These are phyloP conservation scores for Sarcophilus harrisii DNA, from an alignment of 2,797 vertebrate genomes.

Conservation along the genomic window DNA sequence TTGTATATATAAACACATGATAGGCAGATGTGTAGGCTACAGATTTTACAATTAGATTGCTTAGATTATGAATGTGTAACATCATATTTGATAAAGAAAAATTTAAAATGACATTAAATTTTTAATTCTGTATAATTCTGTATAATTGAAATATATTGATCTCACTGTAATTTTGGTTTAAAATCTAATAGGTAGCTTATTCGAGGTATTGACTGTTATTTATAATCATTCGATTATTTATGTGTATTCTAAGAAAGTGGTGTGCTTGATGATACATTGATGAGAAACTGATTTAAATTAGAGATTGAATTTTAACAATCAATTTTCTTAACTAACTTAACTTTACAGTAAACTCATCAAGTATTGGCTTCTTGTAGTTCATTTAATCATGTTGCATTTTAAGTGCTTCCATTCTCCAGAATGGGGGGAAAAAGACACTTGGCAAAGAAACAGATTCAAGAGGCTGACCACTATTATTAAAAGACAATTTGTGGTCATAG, in stretches of 20 bases:
- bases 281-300: constrained; percentile 41
- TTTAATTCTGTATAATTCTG: too few relatives aligned
- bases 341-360: not conserved
- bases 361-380: constrained; percentile 18
- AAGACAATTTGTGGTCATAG: not conserved
- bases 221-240: constrained; percentile 18
- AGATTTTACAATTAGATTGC: not conserved
- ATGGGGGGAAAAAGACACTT: not conserved
- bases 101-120: not conserved
- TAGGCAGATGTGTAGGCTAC: not conserved
- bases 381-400: constrained; percentile 19
- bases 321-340: not conserved
- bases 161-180: constrained; percentile 44
- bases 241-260: constrained; percentile 27
- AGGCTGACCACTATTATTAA: not conserved
- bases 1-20: not conserved
- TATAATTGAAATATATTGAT: constrained; percentile 4
- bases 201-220: constrained; percentile 20
- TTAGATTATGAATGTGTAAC: not conserved
- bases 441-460: not conserved
- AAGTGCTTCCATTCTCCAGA: not conserved
- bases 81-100: not conserved
- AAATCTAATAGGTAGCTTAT: constrained; percentile 5
- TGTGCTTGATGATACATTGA: constrained; percentile 41
- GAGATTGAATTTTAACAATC: not conserved